A percentile compares a stretch with the other conserved stretches of the same genome.
These are phyloP conservation scores for Gasterosteus nipponicus DNA, from an alignment of 2,113 vertebrate species.

Conservation along the genomic window DNA sequence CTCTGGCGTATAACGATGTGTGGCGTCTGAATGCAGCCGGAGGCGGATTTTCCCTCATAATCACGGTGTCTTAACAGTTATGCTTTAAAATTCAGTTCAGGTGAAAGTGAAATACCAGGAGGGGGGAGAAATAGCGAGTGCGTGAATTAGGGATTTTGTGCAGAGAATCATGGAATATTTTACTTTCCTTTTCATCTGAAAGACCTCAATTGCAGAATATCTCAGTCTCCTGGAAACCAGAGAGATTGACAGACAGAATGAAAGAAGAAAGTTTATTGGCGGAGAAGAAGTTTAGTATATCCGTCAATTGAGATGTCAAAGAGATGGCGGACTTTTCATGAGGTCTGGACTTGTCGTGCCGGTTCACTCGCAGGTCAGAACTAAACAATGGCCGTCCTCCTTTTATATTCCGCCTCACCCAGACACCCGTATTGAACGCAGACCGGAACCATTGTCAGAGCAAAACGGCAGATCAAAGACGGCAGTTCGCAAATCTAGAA, in stretches of 20 bases:
- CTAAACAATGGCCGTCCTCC: conserved; percentile 5
- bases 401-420: background rate
- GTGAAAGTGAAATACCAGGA: background rate
- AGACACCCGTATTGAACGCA: conserved; percentile 12
- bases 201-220: conserved; percentile 18
- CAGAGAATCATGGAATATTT: conserved; percentile 23
- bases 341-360: conserved; percentile 8
- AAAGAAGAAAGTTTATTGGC: conserved; percentile 18
- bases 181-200: conserved; percentile 12
- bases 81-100: background rate
- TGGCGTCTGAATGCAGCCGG: background rate
- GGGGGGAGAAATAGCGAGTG: background rate
- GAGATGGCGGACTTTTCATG: background rate
- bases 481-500: background rate
- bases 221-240: conserved; percentile 11
- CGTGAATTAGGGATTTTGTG: conserved; percentile 3
- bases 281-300: conserved; percentile 10
- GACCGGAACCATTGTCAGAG: conserved; percentile 29
- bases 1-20: conserved; percentile 30
- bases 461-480: conserved; percentile 44
- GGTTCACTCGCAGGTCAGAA: conserved; percentile 41
- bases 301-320: conserved; percentile 9
- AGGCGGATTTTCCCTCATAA: conserved; percentile 9
- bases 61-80: conserved; percentile 14
- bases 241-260: conserved; percentile 22